These are phyloP conservation scores for Etheostoma spectabile DNA, from an alignment of 2,113 vertebrate species.

Conservation along the genomic window DNA sequence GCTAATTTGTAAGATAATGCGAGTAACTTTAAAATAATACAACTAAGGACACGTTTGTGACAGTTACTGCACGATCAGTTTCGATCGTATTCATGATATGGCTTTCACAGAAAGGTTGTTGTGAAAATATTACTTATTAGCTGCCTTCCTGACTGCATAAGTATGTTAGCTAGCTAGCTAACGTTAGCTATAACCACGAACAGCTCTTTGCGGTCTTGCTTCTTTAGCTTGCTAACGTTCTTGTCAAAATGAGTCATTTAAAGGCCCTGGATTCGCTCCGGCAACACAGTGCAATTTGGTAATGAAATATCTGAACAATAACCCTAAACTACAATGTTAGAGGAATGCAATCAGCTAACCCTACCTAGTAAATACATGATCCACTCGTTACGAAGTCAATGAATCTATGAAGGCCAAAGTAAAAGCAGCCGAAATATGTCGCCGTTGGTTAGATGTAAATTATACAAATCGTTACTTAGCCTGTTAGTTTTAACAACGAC, in stretches of 20 bases:
- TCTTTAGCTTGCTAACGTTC: background rate
- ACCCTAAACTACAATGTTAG: background rate
- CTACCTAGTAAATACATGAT: background rate
- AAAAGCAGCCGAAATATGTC: background rate
- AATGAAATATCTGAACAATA: background rate
- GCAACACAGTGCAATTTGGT: background rate
- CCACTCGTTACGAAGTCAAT: background rate
- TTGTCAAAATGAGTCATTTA: background rate
- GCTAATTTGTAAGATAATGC: slow-evolving; percentile 56
- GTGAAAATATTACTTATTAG: background rate
- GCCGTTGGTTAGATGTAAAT: no score
- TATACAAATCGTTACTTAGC: background rate
- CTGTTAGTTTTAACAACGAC: background rate
- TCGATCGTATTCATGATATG: background rate
- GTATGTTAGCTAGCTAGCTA: slow-evolving; percentile 16
- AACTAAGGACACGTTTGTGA: background rate
- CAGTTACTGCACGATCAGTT: background rate
- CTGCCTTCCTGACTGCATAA: background rate
- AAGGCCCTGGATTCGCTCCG: accelerated
- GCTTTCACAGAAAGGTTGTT: background rate
- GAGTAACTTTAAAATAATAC: slow-evolving; percentile 12
- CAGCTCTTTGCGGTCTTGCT: background rate
- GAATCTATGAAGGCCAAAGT: background rate
- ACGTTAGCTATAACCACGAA: slow-evolving; percentile 21
- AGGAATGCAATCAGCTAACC: background rate